These are phyloP conservation scores for Protobothrops flavoviridis DNA, from an alignment of 2,113 vertebrate species.

Conservation along the genomic window DNA sequence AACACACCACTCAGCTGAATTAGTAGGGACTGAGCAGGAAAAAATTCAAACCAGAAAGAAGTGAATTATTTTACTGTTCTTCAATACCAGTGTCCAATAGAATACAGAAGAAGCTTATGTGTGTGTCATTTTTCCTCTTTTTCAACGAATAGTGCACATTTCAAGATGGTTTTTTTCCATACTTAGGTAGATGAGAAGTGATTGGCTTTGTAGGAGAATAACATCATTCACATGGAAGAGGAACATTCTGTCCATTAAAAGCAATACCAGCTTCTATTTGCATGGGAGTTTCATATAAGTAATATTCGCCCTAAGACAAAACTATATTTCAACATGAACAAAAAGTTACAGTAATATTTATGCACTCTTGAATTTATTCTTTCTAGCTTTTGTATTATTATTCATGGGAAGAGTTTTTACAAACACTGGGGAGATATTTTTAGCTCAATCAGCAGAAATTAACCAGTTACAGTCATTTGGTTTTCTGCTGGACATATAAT, in stretches of 20 bases:
- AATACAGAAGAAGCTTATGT: constrained; percentile 22
- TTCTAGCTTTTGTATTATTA: not conserved
- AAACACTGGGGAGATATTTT: not conserved
- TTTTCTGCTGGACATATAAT: not conserved
- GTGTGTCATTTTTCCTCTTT: constrained; percentile 25
- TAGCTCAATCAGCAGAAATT: not conserved
- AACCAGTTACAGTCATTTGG: not conserved
- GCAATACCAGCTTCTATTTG: not conserved
- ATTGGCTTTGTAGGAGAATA: not conserved
- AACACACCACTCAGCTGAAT: not conserved
- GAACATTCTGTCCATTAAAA: not conserved
- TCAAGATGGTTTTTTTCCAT: constrained; percentile 27
- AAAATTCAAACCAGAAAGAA: not conserved
- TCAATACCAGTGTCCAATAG: constrained; percentile 21
- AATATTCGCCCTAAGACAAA: not conserved
- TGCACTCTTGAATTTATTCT: not conserved
- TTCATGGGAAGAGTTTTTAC: not conserved
- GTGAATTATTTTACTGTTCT: constrained; percentile 18
- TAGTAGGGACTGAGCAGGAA: not conserved
- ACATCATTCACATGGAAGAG: not conserved
- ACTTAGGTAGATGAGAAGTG: not conserved
- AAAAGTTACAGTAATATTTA: not conserved
- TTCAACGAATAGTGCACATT: constrained; percentile 10
- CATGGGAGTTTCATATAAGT: not conserved
- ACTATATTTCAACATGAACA: not conserved